Evolutionary conservation across 2,888 invertebrate genomes (phyloP), one percentile per base, ranked within the genome.

Genomic region (Acrocyrtus sp.): DNA sequence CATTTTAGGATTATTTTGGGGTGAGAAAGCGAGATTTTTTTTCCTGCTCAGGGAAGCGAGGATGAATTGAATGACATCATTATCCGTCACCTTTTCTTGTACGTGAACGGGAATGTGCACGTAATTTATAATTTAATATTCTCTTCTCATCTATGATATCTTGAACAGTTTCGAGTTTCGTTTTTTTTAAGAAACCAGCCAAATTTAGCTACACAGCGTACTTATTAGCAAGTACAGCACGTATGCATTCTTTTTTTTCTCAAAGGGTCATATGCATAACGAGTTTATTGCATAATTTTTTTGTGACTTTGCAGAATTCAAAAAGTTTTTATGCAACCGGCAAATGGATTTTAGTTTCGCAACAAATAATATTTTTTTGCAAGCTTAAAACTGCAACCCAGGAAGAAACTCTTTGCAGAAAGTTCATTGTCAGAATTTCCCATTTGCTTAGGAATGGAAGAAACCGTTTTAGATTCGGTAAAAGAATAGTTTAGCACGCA

Each of bases 41-140:
- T n/a, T n/a, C n/a, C n/a, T n/a, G n/a, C n/a, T n/a, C n/a, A n/a
- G n/a, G n/a, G n/a, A n/a, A n/a, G n/a, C 19, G n/a, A 12, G 2
- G 2, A 24, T 43, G n/a, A 22, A 41, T 41, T 29, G 45, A 56
- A 56, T 54, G 34, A 54, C 29, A 53, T 53, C 53, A 29, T 53
- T 34, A 34, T 5, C 34, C 34, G n/a, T 34, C 34, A 34, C 34
- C 34, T 5, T 34, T 34, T 8, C 34, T 12, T n/a, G 12, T 8
- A 34, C 34, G 12, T 34, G 34, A 34, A 12, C 6, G 12, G 34
- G 12, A 34, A 34, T 34, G 34, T 5, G 12, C 12, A 34, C 12
- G 34, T 34, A 34, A 34, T 34, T 34, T 34, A 34, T 5, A 34
- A 34, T 34, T 34, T 34, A 34, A 34, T 34, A 34, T 34, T 34